Percentiles rank a stretch among this genome's conserved stretches.
These are phyloP conservation scores for Lepidotrigona ventralis DNA, from an alignment of 1,140 invertebrate species.

Conservation along the genomic window DNA sequence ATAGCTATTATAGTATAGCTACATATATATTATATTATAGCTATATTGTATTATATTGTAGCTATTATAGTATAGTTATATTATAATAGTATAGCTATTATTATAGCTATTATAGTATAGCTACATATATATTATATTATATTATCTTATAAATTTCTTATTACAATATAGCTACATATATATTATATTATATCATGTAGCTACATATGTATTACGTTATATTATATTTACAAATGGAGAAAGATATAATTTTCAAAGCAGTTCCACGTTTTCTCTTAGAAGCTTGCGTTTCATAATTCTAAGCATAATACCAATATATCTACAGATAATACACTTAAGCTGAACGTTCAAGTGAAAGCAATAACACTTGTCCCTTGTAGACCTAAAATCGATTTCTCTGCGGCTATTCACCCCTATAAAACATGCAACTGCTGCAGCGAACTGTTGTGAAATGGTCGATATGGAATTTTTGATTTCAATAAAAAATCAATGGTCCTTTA, in stretches of 20 bases:
- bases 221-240: background rate
- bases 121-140: too few species aligned
- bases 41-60: too few species aligned
- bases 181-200: too few species aligned
- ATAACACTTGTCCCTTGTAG: constrained; percentile 56
- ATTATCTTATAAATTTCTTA: too few species aligned
- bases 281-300: background rate
- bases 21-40: too few species aligned
- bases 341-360: constrained; percentile 45
- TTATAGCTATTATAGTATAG: too few species aligned
- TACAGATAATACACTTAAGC: background rate
- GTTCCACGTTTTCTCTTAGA: background rate
- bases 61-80: too few species aligned
- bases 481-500: background rate
- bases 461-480: constrained; percentile 6
- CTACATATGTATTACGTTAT: too few species aligned
- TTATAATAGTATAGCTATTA: too few species aligned
- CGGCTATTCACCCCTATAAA: constrained; percentile 67
- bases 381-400: constrained; percentile 67
- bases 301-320: background rate
- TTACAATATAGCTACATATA: too few species aligned
- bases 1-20: too few species aligned
- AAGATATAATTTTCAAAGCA: background rate
- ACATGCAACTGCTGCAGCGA: constrained; percentile 63
- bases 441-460: constrained; percentile 45